Evolutionary conservation across 1,140 invertebrate genomes (phyloP).

Genomic region (Zaprionus taronus): DNA sequence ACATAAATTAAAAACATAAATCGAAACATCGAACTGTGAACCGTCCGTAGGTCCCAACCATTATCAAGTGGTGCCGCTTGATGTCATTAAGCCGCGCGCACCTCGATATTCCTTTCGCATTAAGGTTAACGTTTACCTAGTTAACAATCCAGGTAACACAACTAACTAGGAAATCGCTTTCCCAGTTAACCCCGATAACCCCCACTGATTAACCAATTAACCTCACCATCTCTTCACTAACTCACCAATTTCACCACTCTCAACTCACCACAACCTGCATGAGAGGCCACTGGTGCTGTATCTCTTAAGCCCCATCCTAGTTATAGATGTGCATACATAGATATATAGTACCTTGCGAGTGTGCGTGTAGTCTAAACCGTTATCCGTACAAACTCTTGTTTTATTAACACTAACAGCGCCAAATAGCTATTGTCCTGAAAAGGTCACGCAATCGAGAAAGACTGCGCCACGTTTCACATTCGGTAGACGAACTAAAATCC

Average conservation of each 20-base stretch:
- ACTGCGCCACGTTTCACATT: conserved; percentile 85
- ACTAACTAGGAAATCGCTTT: conserved; percentile 53
- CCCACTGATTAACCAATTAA: conserved; percentile 21
- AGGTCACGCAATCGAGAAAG: conserved; percentile 87
- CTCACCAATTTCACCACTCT: neutral
- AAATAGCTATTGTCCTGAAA: conserved; percentile 87
- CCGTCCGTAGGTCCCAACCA: conserved; percentile 72
- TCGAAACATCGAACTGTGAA: conserved; percentile 23
- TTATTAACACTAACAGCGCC: conserved; percentile 85
- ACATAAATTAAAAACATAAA: conserved; percentile 6
- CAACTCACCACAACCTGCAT: conserved; percentile 8
- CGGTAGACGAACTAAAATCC: conserved; percentile 82
- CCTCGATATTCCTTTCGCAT: conserved; percentile 82
- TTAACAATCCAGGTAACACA: conserved; percentile 82
- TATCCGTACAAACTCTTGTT: conserved; percentile 68
- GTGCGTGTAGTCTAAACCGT: conserved; percentile 51
- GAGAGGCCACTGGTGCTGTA: neutral
- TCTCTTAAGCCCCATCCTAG: conserved; percentile 16
- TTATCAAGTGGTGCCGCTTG: conserved; percentile 79
- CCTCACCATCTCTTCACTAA: conserved; percentile 16
- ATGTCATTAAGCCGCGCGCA: conserved; percentile 77
- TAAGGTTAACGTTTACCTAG: conserved; percentile 78
- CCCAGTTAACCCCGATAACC: conserved; percentile 22
- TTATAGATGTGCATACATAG: conserved; percentile 4
- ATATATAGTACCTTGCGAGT: neutral